Conservation (phyloP, 2,113 vertebrate genomes). For the Centropus unirufus region DNA sequence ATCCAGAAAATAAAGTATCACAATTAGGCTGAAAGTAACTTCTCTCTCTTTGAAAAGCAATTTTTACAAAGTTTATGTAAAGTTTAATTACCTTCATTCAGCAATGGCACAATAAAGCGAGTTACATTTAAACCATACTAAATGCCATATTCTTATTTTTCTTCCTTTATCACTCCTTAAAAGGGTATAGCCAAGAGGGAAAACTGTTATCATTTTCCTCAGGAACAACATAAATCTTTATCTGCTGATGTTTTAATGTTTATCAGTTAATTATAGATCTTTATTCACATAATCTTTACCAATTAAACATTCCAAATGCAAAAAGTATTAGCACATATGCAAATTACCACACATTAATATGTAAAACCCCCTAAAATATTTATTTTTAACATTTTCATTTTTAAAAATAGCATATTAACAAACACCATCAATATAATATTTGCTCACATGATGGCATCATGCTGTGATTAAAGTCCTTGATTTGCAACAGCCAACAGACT, state of each 20-base stretch:
- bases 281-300: constrained; percentile 34
- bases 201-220: constrained; percentile 7
- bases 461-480: constrained; percentile 27
- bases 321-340: neutral
- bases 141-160: neutral
- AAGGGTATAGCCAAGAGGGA: neutral
- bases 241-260: constrained; percentile 33
- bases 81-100: constrained; percentile 25
- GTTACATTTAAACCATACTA: neutral
- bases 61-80: neutral
- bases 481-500: neutral
- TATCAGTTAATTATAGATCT: constrained; percentile 64
- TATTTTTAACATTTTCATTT: neutral
- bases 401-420: neutral
- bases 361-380: neutral
- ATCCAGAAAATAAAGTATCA: neutral
- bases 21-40: neutral
- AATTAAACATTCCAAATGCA: constrained; percentile 39
- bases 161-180: neutral
- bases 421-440: constrained; percentile 26
- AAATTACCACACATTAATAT: neutral
- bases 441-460: neutral
- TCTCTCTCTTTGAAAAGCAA: neutral
- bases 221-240: constrained; percentile 47
- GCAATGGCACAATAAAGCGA: neutral